These are phyloP conservation scores for Perizoma flavofasciatum DNA, from an alignment of 2,888 invertebrate genomes.

Conservation along the genomic window DNA sequence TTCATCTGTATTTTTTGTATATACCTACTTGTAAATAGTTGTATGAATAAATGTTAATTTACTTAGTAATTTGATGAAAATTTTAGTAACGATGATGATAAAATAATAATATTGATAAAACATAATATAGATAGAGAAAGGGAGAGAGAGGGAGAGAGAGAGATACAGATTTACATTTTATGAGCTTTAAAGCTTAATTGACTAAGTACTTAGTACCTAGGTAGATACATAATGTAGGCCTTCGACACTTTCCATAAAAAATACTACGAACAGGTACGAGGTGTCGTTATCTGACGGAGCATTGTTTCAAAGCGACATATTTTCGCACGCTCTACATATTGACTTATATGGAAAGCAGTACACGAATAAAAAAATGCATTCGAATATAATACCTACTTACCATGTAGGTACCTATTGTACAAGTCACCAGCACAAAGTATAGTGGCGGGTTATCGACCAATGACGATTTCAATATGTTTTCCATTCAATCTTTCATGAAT, in stretches of 20 bases:
- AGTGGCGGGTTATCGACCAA: conserved; percentile 27
- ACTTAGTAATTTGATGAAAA: too few species aligned
- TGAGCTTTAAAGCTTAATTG: too few species aligned
- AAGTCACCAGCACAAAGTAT: background rate
- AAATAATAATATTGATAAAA: too few species aligned
- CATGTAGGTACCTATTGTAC: background rate
- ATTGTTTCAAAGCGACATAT: conserved; percentile 51
- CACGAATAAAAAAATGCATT: conserved; percentile 30
- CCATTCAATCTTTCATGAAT: conserved; percentile 57
- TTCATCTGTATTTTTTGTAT: too few species aligned
- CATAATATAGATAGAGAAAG: too few species aligned
- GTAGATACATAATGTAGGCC: too few species aligned
- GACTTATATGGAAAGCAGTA: conserved; percentile 54
- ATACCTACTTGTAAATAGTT: too few species aligned
- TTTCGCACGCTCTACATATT: conserved; percentile 65
- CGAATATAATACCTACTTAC: conserved; percentile 26
- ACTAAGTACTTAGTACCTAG: too few species aligned
- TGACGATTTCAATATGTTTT: conserved; percentile 48
- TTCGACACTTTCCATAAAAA: conserved; percentile 24
- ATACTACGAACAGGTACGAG: conserved; percentile 15
- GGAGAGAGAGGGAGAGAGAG: too few species aligned
- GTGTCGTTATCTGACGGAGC: conserved; percentile 41
- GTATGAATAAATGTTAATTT: too few species aligned
- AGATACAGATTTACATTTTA: too few species aligned
- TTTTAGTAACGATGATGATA: too few species aligned